Base-by-base conservation (phyloP, 2,113 vertebrate genomes). In the Myotis davidii region DNA sequence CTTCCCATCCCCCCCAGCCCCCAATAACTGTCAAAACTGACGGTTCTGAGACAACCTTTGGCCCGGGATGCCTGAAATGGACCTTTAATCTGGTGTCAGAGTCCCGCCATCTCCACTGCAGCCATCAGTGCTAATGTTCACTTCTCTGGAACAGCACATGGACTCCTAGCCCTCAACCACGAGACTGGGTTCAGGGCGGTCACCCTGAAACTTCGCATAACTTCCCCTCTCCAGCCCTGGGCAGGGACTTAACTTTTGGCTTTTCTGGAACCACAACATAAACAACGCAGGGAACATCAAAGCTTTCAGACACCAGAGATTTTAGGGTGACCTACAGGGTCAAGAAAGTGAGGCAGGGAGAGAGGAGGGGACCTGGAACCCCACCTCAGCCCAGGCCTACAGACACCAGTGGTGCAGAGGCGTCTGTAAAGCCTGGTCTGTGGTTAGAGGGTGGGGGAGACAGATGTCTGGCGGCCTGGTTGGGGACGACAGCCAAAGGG, bases 161-260 rank as follows among this genome's bases (percentile, higher is more conserved):
- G 72, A 88, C 82, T 95, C 37, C 78, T 65, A 96, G 88, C 61
- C 82, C 74, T 91, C 85, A 96, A 84, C 90, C 94, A 97, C 23
- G 20, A 95, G 94, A 96, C 84, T 89, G 37, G 85, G 84, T 85
- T 93, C 85, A 90, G 81, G 90, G 92, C 81, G 1, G 86, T 96
- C 95, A 96, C 94, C 72, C 97, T 97, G 94, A 96, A 97, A 94
- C 84, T 91, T 94, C 77, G 54, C 85, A 70, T 94, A 97, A 97
- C 96, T 97, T 97, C 97, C 96, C 85, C 88, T 96, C 94, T 65
- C 59, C 42, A 65, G 84, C 52, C n/a, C 56, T 88, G 87, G 73
- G 54, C 37, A 93, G 77, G 76, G 87, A 96, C 88, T 95, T 84
- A 96, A 96, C 50, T 96, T 83, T 83, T 92, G 95, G 77, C 39